Percentiles rank a stretch among this genome's conserved stretches.
phyloP scores from a whole-genome alignment of 2,113 vertebrate species.

The Psettodes erumei region DNA sequence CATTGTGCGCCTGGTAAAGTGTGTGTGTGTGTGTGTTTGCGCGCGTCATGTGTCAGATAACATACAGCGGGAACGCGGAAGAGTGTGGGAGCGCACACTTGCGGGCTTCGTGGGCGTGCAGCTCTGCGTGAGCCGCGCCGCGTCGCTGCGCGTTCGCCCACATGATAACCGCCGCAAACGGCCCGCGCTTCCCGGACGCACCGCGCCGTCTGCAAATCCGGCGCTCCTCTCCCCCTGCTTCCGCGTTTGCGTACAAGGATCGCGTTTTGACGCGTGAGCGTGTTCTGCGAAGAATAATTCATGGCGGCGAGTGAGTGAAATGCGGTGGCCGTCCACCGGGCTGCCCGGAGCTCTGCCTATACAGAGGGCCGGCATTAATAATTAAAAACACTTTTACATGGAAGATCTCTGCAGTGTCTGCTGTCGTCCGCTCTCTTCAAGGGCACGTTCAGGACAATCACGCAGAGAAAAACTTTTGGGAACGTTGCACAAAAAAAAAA shows the following conservation, averaged over 20 bases:
- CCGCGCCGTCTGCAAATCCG: too few species aligned
- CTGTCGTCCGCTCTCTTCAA: constrained; percentile 56
- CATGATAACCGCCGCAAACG: constrained; percentile 42
- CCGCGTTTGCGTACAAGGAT: background rate
- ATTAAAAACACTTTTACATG: constrained; percentile 80
- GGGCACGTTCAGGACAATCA: constrained; percentile 67
- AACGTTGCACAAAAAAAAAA: constrained; percentile 7
- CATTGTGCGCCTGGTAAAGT: constrained; percentile 46
- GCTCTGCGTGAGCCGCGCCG: constrained; percentile 2
- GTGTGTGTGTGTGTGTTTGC: constrained; percentile 52
- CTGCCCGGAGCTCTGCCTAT: constrained; percentile 67
- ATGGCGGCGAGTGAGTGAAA: constrained; percentile 64
- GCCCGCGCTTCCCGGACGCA: background rate
- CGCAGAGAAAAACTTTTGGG: constrained; percentile 57
- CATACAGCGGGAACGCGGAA: constrained; percentile 11
- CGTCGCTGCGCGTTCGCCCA: constrained; percentile 14
- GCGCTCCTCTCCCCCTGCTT: too few species aligned
- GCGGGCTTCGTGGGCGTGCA: constrained; percentile 17
- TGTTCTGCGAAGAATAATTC: constrained; percentile 64
- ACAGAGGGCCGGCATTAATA: constrained; percentile 73
- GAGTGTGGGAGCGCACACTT: constrained; percentile 1
- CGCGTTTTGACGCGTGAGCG: constrained; percentile 3
- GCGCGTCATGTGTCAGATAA: constrained; percentile 43
- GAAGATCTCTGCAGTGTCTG: constrained; percentile 73
- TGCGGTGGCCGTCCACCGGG: constrained; percentile 56